Evolutionary conservation across 1,140 invertebrate species (phyloP).

Genomic region (Meloidogyne exigua): DNA sequence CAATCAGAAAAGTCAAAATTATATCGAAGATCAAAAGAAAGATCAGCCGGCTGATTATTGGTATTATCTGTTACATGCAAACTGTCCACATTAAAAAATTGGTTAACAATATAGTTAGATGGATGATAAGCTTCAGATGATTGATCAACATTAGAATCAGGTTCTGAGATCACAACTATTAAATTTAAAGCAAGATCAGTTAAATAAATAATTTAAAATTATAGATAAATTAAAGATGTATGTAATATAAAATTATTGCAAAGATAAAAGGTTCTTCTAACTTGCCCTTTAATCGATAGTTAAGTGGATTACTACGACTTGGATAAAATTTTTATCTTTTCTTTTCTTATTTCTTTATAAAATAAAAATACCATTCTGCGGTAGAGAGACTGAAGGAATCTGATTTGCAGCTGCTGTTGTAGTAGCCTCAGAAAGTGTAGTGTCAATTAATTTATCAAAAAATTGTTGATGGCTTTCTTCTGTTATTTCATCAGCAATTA

Average conservation of each 20-base stretch:
- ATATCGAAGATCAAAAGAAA: not conserved
- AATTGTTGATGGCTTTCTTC: conserved; percentile 4
- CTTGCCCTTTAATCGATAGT: too few species aligned
- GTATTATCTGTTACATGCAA: not conserved
- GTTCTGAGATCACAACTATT: not conserved
- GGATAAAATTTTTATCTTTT: too few species aligned
- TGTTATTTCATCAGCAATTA: not conserved
- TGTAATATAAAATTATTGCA: too few species aligned
- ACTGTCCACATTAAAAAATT: not conserved
- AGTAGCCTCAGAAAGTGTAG: conserved; percentile 1
- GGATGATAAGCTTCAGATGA: not conserved
- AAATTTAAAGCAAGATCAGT: not conserved
- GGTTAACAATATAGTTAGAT: not conserved
- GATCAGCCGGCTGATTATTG: not conserved
- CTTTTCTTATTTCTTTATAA: too few species aligned
- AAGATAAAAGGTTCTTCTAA: too few species aligned
- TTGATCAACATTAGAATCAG: not conserved
- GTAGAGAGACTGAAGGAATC: not conserved
- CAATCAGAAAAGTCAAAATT: not conserved
- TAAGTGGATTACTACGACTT: too few species aligned
- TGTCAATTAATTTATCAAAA: conserved; percentile 8
- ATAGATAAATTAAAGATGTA: too few species aligned
- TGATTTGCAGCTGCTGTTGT: not conserved
- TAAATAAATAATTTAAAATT: too few species aligned
- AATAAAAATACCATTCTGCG: not conserved